phyloP scores from a whole-genome alignment of 1,140 invertebrate species.

The Meloidogyne floridensis region DNA sequence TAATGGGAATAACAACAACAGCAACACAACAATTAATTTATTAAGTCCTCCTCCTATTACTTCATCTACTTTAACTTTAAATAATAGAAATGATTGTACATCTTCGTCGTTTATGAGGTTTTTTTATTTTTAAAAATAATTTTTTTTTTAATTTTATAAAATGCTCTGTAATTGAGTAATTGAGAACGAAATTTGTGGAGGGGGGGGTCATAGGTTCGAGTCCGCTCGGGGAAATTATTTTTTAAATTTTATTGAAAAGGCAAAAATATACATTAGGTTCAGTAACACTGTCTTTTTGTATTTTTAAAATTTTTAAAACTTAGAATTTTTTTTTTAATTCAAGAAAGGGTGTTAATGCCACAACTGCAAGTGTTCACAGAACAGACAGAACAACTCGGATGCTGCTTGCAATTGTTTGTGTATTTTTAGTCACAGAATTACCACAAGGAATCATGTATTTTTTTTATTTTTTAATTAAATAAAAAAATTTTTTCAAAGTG shows the following conservation, averaged over 20 bases:
- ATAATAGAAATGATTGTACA: not conserved
- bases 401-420: conserved; percentile 60
- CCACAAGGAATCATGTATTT: conserved; percentile 47
- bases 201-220: no score
- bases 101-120: not conserved
- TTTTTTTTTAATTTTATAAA: no score
- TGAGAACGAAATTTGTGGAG: no score
- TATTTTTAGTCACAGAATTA: conserved; percentile 62
- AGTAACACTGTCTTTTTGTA: no score
- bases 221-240: not conserved
- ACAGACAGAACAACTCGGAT: conserved; percentile 60
- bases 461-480: not conserved
- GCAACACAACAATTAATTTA: not conserved
- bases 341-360: not conserved
- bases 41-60: not conserved
- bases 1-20: not conserved
- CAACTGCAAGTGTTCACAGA: not conserved
- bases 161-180: no score
- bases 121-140: no score
- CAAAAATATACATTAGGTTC: no score
- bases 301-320: no score
- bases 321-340: no score
- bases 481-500: conserved; percentile 27
- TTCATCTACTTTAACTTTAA: conserved; percentile 17
- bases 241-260: not conserved